Percentiles rank a stretch among this genome's conserved stretches.
Evolutionary conservation across 2,888 invertebrate genomes (phyloP).

Genomic region (Odontothrips loti): DNA sequence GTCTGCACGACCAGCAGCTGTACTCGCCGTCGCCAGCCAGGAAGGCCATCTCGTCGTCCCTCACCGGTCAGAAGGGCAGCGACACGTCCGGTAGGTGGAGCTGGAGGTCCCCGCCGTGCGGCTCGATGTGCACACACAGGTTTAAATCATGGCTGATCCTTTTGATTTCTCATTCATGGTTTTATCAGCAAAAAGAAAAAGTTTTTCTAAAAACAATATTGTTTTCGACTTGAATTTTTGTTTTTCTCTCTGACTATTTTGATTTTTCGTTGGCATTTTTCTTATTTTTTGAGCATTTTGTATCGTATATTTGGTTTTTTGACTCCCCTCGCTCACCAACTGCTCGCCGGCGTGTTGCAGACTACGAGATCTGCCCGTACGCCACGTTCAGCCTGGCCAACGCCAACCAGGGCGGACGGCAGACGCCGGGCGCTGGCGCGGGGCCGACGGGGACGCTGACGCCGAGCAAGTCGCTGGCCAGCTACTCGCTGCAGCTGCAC

Average conservation of each 20-base stretch:
- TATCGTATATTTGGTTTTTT: too few relatives aligned
- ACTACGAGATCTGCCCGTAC: constrained; percentile 46
- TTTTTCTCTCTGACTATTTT: too few relatives aligned
- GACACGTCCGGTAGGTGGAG: constrained; percentile 40
- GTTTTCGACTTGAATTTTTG: too few relatives aligned
- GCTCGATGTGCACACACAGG: too few relatives aligned
- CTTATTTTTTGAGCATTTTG: too few relatives aligned
- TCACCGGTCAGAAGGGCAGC: constrained; percentile 42
- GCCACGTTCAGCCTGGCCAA: constrained; percentile 45
- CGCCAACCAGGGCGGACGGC: constrained; percentile 27
- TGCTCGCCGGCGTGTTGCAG: constrained; percentile 35
- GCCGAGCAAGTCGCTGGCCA: constrained; percentile 11
- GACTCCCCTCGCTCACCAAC: too few relatives aligned
- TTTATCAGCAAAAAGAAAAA: too few relatives aligned
- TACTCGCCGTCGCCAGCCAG: constrained; percentile 43
- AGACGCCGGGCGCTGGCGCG: constrained; percentile 13
- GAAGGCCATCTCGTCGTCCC: constrained; percentile 40
- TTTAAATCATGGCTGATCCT: too few relatives aligned
- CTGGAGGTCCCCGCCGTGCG: too few relatives aligned
- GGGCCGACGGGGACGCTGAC: constrained; percentile 32
- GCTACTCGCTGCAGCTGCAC: constrained; percentile 43
- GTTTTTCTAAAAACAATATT: too few relatives aligned
- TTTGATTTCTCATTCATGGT: too few relatives aligned
- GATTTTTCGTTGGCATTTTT: too few relatives aligned
- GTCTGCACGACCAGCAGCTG: constrained; percentile 38